phyloP scores from a whole-genome alignment of 2,888 invertebrate species.

The Malacosoma neustria region DNA sequence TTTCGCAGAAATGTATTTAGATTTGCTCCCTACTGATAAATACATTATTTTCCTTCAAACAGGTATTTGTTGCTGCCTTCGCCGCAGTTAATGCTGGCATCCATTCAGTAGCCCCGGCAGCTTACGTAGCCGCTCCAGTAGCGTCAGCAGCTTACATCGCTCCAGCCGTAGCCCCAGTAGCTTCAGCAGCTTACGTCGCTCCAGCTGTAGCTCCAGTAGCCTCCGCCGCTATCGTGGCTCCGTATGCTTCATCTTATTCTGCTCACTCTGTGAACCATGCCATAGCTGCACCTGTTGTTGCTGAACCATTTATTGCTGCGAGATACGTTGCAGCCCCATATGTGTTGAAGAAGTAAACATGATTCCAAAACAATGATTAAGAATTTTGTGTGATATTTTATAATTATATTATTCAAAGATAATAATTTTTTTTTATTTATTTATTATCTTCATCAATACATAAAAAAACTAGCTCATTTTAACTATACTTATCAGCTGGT shows the following conservation, averaged over 20 bases:
- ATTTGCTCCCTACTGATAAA: too few species aligned
- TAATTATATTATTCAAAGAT: too few species aligned
- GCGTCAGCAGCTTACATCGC: slow-evolving; percentile 5
- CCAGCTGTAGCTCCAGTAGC: not conserved
- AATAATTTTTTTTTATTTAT: too few species aligned
- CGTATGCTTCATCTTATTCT: slow-evolving; percentile 9
- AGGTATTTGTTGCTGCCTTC: not conserved
- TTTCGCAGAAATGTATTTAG: too few species aligned
- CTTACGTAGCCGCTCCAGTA: slow-evolving; percentile 5
- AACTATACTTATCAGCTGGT: too few species aligned
- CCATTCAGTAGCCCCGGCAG: slow-evolving; percentile 3
- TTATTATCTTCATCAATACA: too few species aligned
- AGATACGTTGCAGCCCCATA: slow-evolving; percentile 3
- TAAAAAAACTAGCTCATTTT: too few species aligned
- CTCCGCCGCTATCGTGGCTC: slow-evolving; percentile 4
- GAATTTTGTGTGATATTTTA: too few species aligned
- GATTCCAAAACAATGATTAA: not conserved
- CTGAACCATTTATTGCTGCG: slow-evolving; percentile 4
- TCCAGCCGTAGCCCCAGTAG: slow-evolving; percentile 1
- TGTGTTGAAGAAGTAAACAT: not conserved
- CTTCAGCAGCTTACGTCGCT: slow-evolving; percentile 1
- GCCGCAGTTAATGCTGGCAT: slow-evolving; percentile 3
- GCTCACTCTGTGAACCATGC: slow-evolving; percentile 10
- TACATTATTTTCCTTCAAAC: too few species aligned
- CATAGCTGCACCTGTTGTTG: slow-evolving; percentile 6